Evolutionary conservation across 2,797 vertebrate species (phyloP).

Genomic region (Pteronotus mesoamericanus): DNA sequence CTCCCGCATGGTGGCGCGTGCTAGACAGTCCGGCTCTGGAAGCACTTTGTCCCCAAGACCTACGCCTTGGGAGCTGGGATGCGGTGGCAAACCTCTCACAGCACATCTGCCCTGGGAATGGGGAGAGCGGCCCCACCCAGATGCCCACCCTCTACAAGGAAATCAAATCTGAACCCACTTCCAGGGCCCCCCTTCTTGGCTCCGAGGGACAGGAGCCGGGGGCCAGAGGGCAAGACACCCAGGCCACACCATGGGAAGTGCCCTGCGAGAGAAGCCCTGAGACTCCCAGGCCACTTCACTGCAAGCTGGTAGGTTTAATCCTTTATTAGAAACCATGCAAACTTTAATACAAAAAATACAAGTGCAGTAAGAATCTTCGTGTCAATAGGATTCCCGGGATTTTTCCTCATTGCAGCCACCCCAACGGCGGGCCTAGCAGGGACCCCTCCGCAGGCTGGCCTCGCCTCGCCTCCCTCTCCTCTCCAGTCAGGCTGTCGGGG

Average conservation of each 20-base stretch:
- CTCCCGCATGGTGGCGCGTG: accelerated
- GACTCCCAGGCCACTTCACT: constrained; percentile 77
- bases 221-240: not conserved
- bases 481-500: not conserved
- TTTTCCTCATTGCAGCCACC: constrained; percentile 19
- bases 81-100: not conserved
- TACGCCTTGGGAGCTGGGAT: not conserved
- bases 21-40: not conserved
- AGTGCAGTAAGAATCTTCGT: constrained; percentile 83
- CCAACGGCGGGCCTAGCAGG: not conserved
- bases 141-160: not conserved
- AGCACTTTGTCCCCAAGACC: not conserved
- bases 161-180: not conserved
- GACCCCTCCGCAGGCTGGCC: not conserved
- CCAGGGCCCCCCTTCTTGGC: not conserved
- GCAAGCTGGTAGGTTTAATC: constrained; percentile 81
- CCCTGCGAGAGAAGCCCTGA: constrained; percentile 53
- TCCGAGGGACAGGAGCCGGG: not conserved
- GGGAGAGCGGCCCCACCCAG: not conserved
- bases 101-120: not conserved
- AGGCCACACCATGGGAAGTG: constrained; percentile 59
- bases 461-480: not conserved
- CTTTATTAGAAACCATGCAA: constrained; percentile 91
- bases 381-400: constrained; percentile 79
- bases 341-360: constrained; percentile 87